phyloP scores from a whole-genome alignment of 2,113 vertebrate species.

The Pongo pygmaeus region DNA sequence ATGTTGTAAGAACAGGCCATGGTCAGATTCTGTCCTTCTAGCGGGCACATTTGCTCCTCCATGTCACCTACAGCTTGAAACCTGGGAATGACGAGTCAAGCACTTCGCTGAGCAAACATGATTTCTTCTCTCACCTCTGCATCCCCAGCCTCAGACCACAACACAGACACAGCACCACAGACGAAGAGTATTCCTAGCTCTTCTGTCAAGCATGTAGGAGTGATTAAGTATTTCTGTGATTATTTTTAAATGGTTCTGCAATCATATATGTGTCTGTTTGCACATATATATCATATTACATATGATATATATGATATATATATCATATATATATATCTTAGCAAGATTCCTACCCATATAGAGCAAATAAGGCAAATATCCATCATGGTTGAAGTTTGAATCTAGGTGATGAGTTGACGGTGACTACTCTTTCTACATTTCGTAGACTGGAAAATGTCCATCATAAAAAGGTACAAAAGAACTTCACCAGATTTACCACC shows the following conservation, averaged over 20 bases:
- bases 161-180: neutral
- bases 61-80: neutral
- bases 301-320: neutral
- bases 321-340: neutral
- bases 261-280: neutral
- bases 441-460: neutral
- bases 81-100: neutral
- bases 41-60: neutral
- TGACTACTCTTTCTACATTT: neutral
- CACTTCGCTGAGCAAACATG: neutral
- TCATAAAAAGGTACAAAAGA: neutral
- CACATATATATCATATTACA: neutral
- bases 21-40: neutral
- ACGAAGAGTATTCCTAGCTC: too few relatives aligned
- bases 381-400: neutral
- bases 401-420: neutral
- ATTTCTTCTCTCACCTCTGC: neutral
- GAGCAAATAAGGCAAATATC: neutral
- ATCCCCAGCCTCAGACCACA: too few relatives aligned
- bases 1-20: rapidly evolving
- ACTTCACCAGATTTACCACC: neutral
- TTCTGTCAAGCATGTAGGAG: neutral
- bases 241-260: neutral
- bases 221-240: neutral
- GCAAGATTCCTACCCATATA: neutral